These are phyloP conservation scores for Lutjanus erythropterus DNA, from an alignment of 2,113 vertebrate genomes.

Conservation along the genomic window DNA sequence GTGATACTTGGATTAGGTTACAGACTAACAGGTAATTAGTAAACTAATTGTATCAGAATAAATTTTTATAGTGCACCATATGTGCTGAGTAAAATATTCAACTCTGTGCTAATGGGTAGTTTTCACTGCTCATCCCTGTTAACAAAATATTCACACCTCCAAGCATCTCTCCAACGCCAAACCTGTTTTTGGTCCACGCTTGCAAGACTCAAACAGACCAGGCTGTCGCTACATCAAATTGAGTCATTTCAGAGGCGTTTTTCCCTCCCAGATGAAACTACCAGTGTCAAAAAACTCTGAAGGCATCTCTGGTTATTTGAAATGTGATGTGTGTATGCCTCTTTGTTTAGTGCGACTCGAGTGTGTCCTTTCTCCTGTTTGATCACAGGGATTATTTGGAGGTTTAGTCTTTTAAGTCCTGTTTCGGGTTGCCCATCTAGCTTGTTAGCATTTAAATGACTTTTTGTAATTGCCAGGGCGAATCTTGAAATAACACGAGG, in stretches of 20 bases:
- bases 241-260: background rate
- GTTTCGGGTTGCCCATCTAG: conserved; percentile 49
- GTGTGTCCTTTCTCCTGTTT: conserved; percentile 38
- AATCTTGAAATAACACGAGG: conserved; percentile 56
- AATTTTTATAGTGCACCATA: too few relatives aligned
- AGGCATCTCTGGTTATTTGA: conserved; percentile 2
- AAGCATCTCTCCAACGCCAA: too few relatives aligned
- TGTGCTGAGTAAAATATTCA: too few relatives aligned
- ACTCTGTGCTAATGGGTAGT: too few relatives aligned
- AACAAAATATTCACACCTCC: too few relatives aligned
- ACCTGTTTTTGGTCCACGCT: too few relatives aligned
- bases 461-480: conserved; percentile 55
- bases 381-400: conserved; percentile 55
- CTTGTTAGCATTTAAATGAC: conserved; percentile 72
- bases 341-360: background rate
- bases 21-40: too few relatives aligned
- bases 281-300: background rate
- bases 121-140: too few relatives aligned
- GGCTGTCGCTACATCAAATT: background rate
- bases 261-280: background rate
- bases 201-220: too few relatives aligned
- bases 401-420: conserved; percentile 53
- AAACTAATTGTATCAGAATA: too few relatives aligned
- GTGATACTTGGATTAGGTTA: too few relatives aligned
- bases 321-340: background rate